These are phyloP conservation scores for Luehdorfia chinensis DNA, from an alignment of 1,140 invertebrate genomes.

Conservation along the genomic window DNA sequence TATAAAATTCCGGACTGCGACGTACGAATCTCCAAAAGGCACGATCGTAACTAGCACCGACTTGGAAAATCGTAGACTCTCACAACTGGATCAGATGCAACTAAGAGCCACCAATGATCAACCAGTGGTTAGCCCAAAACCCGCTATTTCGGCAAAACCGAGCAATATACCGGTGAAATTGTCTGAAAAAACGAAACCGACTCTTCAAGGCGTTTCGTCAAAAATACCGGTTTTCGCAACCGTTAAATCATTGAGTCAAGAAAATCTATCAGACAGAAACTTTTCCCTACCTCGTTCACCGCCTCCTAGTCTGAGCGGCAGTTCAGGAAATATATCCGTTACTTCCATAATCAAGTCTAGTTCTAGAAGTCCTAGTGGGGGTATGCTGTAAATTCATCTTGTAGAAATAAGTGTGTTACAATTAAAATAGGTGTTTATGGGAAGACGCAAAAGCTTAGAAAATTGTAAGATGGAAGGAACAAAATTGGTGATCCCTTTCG, in stretches of 20 bases:
- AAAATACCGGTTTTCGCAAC: slow-evolving; percentile 75
- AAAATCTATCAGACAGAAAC: slow-evolving; percentile 65
- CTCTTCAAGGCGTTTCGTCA: slow-evolving; percentile 55
- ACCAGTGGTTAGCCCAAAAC: slow-evolving; percentile 40
- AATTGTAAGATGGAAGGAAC: no score
- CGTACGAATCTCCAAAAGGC: slow-evolving; percentile 76
- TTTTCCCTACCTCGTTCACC: slow-evolving; percentile 64
- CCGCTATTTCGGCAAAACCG: slow-evolving; percentile 63
- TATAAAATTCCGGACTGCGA: slow-evolving; percentile 79
- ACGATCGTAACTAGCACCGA: slow-evolving; percentile 69
- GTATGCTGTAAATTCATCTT: slow-evolving; percentile 38
- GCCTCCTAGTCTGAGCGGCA: slow-evolving; percentile 51
- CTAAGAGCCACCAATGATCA: slow-evolving; percentile 43
- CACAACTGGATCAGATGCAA: slow-evolving; percentile 66
- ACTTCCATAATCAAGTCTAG: slow-evolving; percentile 77
- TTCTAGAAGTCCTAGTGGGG: slow-evolving; percentile 72
- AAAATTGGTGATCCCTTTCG: no score
- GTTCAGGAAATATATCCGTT: slow-evolving; percentile 70
- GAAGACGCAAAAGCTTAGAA: slow-evolving; percentile 5
- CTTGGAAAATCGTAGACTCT: slow-evolving; percentile 68
- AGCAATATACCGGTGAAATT: slow-evolving; percentile 72
- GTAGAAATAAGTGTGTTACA: no score
- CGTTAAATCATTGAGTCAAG: slow-evolving; percentile 70
- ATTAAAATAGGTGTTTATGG: no score
- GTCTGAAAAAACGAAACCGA: slow-evolving; percentile 47